These are phyloP conservation scores for Drymodes brunneopygia DNA, from an alignment of 2,113 vertebrate genomes.

Conservation along the genomic window DNA sequence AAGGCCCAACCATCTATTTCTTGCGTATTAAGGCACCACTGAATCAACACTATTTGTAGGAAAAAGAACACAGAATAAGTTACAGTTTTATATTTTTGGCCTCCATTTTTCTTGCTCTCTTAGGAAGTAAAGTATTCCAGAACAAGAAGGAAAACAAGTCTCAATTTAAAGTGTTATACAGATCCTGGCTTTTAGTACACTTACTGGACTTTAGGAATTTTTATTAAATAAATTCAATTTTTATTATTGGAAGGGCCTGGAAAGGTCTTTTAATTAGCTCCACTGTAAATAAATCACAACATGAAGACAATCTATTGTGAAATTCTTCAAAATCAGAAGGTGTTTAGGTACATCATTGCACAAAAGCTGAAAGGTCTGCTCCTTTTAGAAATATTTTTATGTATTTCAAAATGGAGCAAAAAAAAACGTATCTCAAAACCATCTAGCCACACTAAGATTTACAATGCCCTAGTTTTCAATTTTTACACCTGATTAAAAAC, in stretches of 20 bases:
- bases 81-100: neutral
- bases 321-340: neutral
- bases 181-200: neutral
- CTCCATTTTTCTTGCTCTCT: neutral
- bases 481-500: neutral
- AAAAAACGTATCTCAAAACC: accelerated
- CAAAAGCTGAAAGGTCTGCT: neutral
- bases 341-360: neutral
- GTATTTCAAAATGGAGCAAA: neutral
- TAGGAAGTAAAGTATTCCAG: neutral
- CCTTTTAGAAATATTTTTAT: neutral
- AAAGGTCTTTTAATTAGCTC: neutral
- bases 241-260: neutral
- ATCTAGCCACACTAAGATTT: neutral
- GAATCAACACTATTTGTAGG: neutral
- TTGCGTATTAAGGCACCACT: neutral
- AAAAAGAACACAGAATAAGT: neutral
- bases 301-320: neutral
- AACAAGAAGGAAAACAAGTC: neutral
- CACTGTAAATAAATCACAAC: neutral
- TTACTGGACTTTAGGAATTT: neutral
- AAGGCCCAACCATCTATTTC: neutral
- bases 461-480: neutral
- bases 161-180: neutral
- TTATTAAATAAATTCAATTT: neutral